A percentile compares a stretch with the other conserved stretches of the same genome.
Conservation (phyloP, 2,888 invertebrate species). For the Flexamia atlantica region DNA sequence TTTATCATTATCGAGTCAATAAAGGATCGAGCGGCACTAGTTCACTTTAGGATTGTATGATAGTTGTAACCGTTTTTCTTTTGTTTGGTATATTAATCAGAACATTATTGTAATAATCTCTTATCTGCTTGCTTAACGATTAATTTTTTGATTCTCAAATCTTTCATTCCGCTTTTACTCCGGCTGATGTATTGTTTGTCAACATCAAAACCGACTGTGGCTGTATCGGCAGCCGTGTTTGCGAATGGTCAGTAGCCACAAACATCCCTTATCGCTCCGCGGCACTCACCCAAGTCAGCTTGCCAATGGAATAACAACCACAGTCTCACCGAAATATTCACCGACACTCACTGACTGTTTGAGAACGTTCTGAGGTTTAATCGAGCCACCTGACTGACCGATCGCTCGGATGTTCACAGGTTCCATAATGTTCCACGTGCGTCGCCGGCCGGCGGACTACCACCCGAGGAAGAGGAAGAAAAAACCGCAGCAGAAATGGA, state of each 20-base stretch:
- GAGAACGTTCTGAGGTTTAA: too few relatives aligned
- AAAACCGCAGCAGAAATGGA: slow-evolving; percentile 80
- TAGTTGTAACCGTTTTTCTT: too few relatives aligned
- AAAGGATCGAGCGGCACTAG: too few relatives aligned
- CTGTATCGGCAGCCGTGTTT: neutral
- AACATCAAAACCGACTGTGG: neutral
- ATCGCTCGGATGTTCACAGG: slow-evolving; percentile 77
- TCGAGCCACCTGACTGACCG: neutral
- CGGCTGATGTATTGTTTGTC: neutral
- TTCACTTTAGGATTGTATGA: too few relatives aligned
- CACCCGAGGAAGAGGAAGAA: slow-evolving; percentile 94
- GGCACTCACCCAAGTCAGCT: neutral
- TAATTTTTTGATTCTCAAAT: too few relatives aligned
- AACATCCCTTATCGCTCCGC: slow-evolving; percentile 15
- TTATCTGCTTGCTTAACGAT: too few relatives aligned
- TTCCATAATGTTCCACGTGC: slow-evolving; percentile 98
- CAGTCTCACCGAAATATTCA: too few relatives aligned
- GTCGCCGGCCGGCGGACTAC: slow-evolving; percentile 93
- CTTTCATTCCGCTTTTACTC: neutral
- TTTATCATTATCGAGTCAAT: too few relatives aligned
- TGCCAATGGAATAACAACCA: neutral
- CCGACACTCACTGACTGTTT: too few relatives aligned
- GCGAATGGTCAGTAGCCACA: neutral
- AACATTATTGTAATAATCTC: too few relatives aligned
- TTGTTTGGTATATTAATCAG: too few relatives aligned